phyloP scores from a whole-genome alignment of 64 coral and sea anemone genomes.

The Catalaphyllia jardinei region DNA sequence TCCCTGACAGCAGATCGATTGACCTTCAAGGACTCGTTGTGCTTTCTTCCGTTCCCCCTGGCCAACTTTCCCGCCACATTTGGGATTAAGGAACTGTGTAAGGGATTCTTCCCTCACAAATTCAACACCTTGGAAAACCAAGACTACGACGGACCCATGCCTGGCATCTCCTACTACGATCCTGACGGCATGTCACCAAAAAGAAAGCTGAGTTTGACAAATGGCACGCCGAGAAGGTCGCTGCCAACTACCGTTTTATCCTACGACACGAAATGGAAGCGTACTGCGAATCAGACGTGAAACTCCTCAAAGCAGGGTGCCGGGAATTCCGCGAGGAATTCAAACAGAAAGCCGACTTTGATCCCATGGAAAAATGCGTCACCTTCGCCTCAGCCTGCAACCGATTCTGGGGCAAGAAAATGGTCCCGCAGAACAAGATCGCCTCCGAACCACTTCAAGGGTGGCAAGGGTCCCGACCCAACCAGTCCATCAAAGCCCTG shows the following conservation, averaged over 20 bases:
- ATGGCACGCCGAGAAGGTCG: neutral
- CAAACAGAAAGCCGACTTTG: neutral
- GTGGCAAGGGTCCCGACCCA: too few relatives aligned
- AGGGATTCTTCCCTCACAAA: constrained; percentile 6
- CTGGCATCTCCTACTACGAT: neutral
- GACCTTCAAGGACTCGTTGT: too few relatives aligned
- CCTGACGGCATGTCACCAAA: neutral
- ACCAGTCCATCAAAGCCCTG: too few relatives aligned
- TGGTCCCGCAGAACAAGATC: neutral
- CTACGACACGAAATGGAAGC: constrained; percentile 22
- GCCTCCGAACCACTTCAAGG: too few relatives aligned
- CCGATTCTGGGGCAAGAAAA: neutral
- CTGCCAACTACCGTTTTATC: neutral
- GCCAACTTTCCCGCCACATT: neutral
- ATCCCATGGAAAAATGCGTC: neutral
- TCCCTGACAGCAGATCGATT: too few relatives aligned
- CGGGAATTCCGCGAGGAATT: constrained; percentile 17
- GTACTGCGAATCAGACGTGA: constrained; percentile 31
- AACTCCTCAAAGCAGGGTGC: constrained; percentile 17
- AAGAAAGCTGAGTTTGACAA: neutral
- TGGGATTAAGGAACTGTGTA: neutral
- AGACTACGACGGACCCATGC: constrained; percentile 1
- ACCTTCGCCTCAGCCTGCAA: neutral
- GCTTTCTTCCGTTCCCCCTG: neutral
- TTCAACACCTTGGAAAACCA: neutral